Evolutionary conservation across 2,888 invertebrate species (phyloP), one percentile per base, ranked within the genome.

Genomic region (Hecatera dysodea): DNA sequence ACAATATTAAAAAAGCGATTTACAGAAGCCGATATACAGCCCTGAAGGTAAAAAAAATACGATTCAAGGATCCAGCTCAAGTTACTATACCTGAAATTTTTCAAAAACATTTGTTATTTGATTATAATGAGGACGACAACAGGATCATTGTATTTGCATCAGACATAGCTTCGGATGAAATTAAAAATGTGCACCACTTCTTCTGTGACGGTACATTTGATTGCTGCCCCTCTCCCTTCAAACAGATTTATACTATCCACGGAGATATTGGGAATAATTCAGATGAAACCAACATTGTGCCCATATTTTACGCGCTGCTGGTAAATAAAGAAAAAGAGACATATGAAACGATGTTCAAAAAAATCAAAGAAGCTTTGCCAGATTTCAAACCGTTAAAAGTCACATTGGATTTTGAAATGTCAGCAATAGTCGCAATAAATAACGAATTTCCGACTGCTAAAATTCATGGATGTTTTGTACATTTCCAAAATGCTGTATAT

Each of bases 91-190:
- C 70, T 29, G 29, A 29, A 29, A 29, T 4, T 29, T 29, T 29
- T 29, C 53, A 59, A 29, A 29, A 29, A 29, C 29, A 29, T 29
- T 29, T 29, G 29, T 29, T 29, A 29, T 29, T 29, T 29, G 59
- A 72, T 67, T 72, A 67, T 64, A 67, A 67, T 67, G 65, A 73
- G 65, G 65, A 73, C 65, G 61, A 52, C 55, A 73, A 73, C 69
- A 68, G 64, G 56, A 73, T 73, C 50, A 65, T 73, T 52, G 65
- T 65, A 68, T 73, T 69, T 65, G 61, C 6, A 65, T 73, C 68
- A 65, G 61, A 65, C 56, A 62, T 62, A 57, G 71, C 56, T 66
- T 62, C 2, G 33, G 33, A 33, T 33, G 33, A 33, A 33, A 33
- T 33, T 33, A 33, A 33, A 33, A 33, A 33, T 33, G 50, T 66